Percentiles rank a stretch among this genome's conserved stretches.
Evolutionary conservation across 2,888 invertebrate species (phyloP).

Genomic region (Ectropis crepuscularia): DNA sequence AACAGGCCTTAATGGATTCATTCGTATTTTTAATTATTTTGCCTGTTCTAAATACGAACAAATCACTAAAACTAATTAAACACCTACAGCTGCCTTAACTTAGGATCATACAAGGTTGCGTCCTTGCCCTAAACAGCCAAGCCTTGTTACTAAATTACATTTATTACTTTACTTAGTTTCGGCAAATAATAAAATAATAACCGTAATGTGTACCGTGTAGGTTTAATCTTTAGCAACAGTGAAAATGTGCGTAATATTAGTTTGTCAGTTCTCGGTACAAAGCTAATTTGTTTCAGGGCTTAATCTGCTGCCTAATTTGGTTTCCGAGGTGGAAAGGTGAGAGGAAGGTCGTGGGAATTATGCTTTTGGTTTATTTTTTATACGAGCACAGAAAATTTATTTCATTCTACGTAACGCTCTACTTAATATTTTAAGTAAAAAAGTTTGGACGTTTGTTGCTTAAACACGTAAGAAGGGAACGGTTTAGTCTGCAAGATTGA

Average conservation of each 20-base stretch:
- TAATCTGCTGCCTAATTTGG: constrained; percentile 1
- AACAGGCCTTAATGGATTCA: no score
- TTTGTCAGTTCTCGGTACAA: background rate
- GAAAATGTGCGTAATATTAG: constrained; percentile 4
- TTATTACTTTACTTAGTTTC: constrained; percentile 33
- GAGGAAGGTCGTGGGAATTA: background rate
- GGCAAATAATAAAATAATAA: constrained; percentile 14
- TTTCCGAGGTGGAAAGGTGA: background rate
- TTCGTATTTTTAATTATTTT: no score
- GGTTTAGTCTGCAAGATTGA: no score
- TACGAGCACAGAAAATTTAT: background rate
- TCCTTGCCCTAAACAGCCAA: constrained; percentile 33
- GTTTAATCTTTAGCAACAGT: constrained; percentile 19
- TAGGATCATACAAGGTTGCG: background rate
- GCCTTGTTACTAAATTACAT: constrained; percentile 35
- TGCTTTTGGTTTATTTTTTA: background rate
- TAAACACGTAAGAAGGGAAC: no score
- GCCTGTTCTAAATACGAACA: background rate
- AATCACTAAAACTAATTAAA: background rate
- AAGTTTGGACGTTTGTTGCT: no score
- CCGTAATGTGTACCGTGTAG: constrained; percentile 22
- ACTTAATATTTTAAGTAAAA: no score
- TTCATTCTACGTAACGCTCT: background rate
- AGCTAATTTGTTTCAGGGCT: constrained; percentile 6
- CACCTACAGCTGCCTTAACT: background rate